Conservation (phyloP, 2,888 invertebrate genomes). For the Cosmia pyralina region DNA sequence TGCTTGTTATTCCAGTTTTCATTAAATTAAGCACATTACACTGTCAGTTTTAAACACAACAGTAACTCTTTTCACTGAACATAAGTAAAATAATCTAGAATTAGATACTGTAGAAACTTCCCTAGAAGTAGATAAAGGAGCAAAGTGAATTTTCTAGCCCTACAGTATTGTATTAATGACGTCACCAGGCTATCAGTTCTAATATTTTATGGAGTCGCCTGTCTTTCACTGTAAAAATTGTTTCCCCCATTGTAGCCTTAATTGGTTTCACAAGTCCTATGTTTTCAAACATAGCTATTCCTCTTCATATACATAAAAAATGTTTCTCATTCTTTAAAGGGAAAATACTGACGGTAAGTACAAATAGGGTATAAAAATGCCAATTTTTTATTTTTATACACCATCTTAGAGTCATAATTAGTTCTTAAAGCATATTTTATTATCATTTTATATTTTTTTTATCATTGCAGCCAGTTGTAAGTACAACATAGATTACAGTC, state of each 20-base stretch:
- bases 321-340: slow-evolving; percentile 13
- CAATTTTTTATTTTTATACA: neutral
- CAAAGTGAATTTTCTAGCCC: slow-evolving; percentile 8
- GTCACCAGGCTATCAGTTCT: neutral
- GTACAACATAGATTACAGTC: slow-evolving; percentile 48
- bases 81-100: slow-evolving; percentile 7
- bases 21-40: slow-evolving; percentile 21
- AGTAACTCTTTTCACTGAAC: slow-evolving; percentile 6
- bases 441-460: slow-evolving; percentile 33
- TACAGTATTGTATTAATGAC: neutral
- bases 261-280: neutral
- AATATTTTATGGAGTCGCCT: neutral
- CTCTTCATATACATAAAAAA: neutral
- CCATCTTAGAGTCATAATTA: neutral
- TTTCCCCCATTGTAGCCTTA: neutral
- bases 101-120: slow-evolving; percentile 33
- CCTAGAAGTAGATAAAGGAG: neutral
- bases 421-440: neutral
- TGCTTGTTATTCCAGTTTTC: slow-evolving; percentile 27
- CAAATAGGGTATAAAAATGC: neutral
- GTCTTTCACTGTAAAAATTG: neutral
- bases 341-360: slow-evolving; percentile 20
- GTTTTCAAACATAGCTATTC: neutral
- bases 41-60: slow-evolving; percentile 12
- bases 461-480: slow-evolving; percentile 63